Conservation (phyloP, 2,113 vertebrate genomes). For the Microtus ochrogaster region DNA sequence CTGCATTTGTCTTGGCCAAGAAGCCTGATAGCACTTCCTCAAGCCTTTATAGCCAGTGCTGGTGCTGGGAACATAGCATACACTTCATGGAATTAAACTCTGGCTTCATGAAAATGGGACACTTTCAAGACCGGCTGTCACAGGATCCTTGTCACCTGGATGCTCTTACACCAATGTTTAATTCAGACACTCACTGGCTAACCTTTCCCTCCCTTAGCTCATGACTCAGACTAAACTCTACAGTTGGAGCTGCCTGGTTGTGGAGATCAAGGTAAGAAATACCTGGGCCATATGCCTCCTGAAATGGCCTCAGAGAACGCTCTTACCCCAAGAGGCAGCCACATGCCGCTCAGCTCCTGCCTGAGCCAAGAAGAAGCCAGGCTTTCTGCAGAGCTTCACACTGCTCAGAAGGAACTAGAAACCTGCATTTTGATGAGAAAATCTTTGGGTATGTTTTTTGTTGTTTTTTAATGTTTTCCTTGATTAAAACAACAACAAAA, state of each 20-base stretch:
- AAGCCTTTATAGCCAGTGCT: background rate
- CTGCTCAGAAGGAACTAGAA: background rate
- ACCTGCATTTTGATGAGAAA: background rate
- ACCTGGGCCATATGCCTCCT: background rate
- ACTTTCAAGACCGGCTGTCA: constrained; percentile 51
- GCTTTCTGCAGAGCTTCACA: background rate
- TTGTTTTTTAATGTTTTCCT: background rate
- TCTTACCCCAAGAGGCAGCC: background rate
- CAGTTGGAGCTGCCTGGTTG: background rate
- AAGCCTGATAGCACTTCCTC: background rate
- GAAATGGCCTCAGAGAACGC: background rate
- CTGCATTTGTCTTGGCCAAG: background rate
- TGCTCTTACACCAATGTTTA: constrained; percentile 78
- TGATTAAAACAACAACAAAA: background rate
- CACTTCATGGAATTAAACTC: constrained; percentile 47
- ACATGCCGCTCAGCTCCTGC: background rate
- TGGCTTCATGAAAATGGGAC: constrained; percentile 31
- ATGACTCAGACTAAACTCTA: constrained; percentile 15
- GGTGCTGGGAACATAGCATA: background rate
- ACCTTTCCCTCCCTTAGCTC: constrained; percentile 53
- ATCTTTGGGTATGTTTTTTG: background rate
- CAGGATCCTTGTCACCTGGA: constrained; percentile 65
- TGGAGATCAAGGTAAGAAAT: background rate
- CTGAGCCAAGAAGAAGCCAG: background rate
- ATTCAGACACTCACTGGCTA: constrained; percentile 64